phyloP scores from a whole-genome alignment of 2,113 vertebrate species.

The Crotalus tigris region DNA sequence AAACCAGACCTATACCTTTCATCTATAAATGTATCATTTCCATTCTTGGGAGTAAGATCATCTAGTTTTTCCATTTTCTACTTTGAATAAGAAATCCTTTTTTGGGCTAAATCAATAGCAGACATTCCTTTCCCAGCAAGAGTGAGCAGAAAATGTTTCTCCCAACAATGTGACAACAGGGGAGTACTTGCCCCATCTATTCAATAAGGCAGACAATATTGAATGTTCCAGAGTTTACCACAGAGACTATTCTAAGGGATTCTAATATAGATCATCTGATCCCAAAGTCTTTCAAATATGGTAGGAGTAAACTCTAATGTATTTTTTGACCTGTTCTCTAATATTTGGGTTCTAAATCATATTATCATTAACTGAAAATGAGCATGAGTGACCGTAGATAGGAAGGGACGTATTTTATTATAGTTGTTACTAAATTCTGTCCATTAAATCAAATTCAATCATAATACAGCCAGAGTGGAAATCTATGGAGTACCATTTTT shows the following conservation, averaged over 20 bases:
- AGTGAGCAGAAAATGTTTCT: neutral
- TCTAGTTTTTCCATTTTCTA: neutral
- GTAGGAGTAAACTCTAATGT: constrained; percentile 2
- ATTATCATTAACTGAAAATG: constrained; percentile 51
- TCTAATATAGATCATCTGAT: constrained; percentile 13
- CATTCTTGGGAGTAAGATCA: neutral
- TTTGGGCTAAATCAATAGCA: neutral
- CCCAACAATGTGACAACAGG: neutral
- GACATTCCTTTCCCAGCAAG: neutral
- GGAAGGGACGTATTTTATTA: constrained; percentile 32
- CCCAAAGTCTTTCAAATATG: constrained; percentile 28
- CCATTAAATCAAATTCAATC: neutral
- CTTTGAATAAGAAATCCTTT: neutral
- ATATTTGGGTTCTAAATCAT: constrained; percentile 52
- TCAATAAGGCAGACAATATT: neutral
- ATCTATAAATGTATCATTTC: neutral
- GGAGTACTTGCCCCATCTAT: neutral
- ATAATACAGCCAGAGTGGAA: neutral
- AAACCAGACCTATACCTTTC: neutral
- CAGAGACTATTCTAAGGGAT: constrained; percentile 55
- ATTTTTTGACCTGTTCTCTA: constrained; percentile 29
- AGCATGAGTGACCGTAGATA: constrained; percentile 28
- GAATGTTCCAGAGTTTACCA: constrained; percentile 29
- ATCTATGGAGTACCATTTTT: rapidly evolving
- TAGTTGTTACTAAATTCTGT: neutral